phyloP scores from a whole-genome alignment of 2,797 vertebrate genomes.

The Mionectes olivaceus region DNA sequence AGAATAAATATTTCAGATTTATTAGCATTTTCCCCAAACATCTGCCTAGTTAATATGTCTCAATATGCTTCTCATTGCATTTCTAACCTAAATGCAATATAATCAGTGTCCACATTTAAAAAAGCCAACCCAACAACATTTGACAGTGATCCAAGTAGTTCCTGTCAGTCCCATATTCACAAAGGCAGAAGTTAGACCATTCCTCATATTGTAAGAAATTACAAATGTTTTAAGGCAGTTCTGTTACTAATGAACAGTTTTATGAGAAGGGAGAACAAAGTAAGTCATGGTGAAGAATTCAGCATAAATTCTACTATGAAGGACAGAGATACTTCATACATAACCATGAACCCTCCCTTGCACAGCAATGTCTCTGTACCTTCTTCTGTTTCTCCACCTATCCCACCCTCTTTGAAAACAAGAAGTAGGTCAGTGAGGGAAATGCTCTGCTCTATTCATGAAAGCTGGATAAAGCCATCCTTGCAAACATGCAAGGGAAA shows the following conservation, averaged over 20 bases:
- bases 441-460: not conserved
- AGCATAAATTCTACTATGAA: not conserved
- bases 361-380: not conserved
- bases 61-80: not conserved
- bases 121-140: not conserved
- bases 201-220: not conserved
- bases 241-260: not conserved
- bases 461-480: not conserved
- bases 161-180: not conserved
- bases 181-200: not conserved
- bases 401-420: not conserved
- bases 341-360: not conserved
- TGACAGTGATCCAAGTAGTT: slow-evolving; percentile 7
- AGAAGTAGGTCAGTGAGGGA: not conserved
- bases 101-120: not conserved
- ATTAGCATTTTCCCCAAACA: not conserved
- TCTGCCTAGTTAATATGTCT: not conserved
- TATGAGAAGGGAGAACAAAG: not conserved
- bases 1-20: not conserved
- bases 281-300: not conserved
- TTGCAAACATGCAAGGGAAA: not conserved
- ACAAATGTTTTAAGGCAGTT: not conserved
- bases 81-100: not conserved
- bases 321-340: not conserved
- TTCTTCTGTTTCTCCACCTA: not conserved